phyloP scores from a whole-genome alignment of 1,140 invertebrate genomes.

The Aphelenchoides besseyi region DNA sequence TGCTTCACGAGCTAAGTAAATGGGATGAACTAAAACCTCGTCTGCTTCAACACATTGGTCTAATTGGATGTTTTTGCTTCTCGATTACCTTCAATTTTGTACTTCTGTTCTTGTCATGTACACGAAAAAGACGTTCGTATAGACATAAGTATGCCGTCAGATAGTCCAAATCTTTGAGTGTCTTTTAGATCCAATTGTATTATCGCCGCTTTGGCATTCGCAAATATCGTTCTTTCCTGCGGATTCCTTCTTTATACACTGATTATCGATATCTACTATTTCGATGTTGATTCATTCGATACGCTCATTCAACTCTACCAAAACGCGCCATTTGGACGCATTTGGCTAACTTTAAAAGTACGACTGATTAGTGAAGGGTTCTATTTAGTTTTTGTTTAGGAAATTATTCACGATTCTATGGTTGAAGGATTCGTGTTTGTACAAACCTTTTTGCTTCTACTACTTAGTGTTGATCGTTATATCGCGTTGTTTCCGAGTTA shows the following conservation, averaged over 20 bases:
- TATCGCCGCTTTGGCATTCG: background rate
- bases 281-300: conserved; percentile 7
- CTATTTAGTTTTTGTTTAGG: too few relatives aligned
- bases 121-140: background rate
- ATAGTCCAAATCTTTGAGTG: too few relatives aligned
- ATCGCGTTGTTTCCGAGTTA: conserved; percentile 36
- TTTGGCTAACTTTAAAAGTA: background rate
- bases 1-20: background rate
- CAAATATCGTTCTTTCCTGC: conserved; percentile 10
- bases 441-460: conserved; percentile 37
- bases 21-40: conserved; percentile 4
- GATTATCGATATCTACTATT: background rate
- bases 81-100: conserved; percentile 1
- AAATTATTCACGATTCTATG: conserved; percentile 35
- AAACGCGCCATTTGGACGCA: background rate
- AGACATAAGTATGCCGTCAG: background rate
- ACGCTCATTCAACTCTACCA: background rate
- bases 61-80: background rate
- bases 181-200: background rate
- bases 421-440: conserved; percentile 36
- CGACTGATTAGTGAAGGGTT: too few relatives aligned
- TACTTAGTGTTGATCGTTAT: conserved; percentile 40
- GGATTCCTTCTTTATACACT: conserved; percentile 10
- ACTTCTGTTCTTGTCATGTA: background rate
- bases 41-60: background rate